These are phyloP conservation scores for Peromyscus maniculatus DNA, from an alignment of 2,113 vertebrate species.

Conservation along the genomic window DNA sequence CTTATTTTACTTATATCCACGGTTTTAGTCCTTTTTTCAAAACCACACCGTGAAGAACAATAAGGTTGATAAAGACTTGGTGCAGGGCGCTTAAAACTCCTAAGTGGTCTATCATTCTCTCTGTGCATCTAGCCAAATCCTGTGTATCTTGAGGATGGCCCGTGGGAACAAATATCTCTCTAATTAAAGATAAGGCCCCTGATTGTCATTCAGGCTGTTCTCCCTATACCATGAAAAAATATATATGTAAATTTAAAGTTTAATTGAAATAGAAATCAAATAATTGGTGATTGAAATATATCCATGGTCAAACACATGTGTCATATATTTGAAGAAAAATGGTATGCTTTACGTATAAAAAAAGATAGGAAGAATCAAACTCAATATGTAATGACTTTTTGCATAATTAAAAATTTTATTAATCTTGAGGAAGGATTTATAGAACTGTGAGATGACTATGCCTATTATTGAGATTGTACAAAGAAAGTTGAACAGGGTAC, in stretches of 20 bases:
- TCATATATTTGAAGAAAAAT: constrained; percentile 72
- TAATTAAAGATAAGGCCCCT: neutral
- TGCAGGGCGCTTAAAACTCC: neutral
- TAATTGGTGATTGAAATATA: neutral
- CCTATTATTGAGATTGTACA: neutral
- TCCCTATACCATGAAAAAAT: neutral
- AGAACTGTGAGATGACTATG: neutral
- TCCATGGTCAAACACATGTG: constrained; percentile 52
- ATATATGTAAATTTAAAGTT: constrained; percentile 48
- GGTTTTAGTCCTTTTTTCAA: neutral
- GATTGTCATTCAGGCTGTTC: constrained; percentile 27
- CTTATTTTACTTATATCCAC: neutral
- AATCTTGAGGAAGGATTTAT: neutral
- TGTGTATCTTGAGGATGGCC: neutral
- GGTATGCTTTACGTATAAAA: neutral
- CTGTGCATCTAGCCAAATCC: neutral
- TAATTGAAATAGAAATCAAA: neutral
- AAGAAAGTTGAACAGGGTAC: neutral
- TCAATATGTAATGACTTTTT: neutral
- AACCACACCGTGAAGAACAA: neutral
- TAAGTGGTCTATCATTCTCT: neutral
- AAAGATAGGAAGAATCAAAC: constrained; percentile 6
- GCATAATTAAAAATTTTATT: neutral
- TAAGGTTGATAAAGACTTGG: too few species aligned
- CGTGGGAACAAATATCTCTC: neutral